Percentiles rank a stretch among this genome's conserved stretches.
phyloP scores from a whole-genome alignment of 2,113 vertebrate species.

The Epinephelus lanceolatus region DNA sequence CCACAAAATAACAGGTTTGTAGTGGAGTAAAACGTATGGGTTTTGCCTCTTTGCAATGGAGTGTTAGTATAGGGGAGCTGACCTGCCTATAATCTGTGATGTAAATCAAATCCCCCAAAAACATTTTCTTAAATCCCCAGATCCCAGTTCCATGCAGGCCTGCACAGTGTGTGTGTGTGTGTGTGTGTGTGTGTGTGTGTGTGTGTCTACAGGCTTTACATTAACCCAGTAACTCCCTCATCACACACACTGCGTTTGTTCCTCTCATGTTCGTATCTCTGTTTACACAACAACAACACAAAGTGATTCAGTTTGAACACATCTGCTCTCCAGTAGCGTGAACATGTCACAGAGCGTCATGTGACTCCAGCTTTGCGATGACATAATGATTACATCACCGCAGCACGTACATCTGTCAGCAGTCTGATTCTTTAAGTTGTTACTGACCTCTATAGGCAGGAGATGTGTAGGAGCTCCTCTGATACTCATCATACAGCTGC shows the following conservation, averaged over 20 bases:
- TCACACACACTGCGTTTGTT: background rate
- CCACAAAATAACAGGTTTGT: no score
- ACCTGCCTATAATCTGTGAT: background rate
- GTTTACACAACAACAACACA: background rate
- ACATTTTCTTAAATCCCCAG: no score
- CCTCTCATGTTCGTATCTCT: background rate
- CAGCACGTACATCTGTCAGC: background rate
- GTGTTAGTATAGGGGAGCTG: background rate
- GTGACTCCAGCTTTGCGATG: background rate
- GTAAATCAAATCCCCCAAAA: no score
- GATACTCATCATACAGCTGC: background rate
- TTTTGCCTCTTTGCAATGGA: no score
- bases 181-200: background rate
- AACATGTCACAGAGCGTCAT: no score
- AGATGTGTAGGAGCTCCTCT: background rate
- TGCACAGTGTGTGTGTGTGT: no score
- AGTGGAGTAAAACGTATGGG: no score
- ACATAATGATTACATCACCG: background rate
- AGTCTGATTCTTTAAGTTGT: background rate
- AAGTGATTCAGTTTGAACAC: background rate
- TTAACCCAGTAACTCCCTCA: background rate
- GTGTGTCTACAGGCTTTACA: background rate
- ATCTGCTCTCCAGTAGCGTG: background rate
- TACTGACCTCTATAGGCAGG: constrained; percentile 57
- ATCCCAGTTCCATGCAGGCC: background rate